Conservation (phyloP, 2,113 vertebrate genomes). For the Xenopus borealis region DNA sequence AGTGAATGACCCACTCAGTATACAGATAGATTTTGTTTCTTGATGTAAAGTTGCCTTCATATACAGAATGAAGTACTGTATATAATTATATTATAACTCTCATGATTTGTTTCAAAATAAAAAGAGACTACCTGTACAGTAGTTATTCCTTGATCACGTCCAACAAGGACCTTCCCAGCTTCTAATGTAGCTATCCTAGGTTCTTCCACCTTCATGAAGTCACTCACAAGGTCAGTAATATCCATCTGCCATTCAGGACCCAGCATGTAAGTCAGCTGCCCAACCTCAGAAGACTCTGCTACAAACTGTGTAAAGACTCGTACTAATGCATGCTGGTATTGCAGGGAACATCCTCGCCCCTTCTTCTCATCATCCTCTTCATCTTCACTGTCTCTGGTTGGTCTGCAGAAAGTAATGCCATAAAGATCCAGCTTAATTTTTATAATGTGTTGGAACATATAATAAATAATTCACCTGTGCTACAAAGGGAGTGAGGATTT, state of each 20-base stretch:
- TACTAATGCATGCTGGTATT: slow-evolving; percentile 90
- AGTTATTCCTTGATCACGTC: slow-evolving; percentile 86
- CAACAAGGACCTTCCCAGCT: slow-evolving; percentile 79
- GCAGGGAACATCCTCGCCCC: slow-evolving; percentile 86
- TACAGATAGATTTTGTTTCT: no score
- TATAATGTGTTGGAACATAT: no score
- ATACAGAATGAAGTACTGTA: no score
- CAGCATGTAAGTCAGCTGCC: slow-evolving; percentile 82
- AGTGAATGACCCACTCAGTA: no score
- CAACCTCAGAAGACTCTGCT: slow-evolving; percentile 76
- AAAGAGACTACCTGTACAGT: slow-evolving; percentile 77
- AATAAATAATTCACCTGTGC: no score
- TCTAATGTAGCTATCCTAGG: slow-evolving; percentile 78
- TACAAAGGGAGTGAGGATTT: no score
- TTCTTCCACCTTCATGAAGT: slow-evolving; percentile 91
- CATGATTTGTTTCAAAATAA: no score
- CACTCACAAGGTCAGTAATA: slow-evolving; percentile 85
- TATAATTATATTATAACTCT: no score
- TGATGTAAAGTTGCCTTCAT: no score
- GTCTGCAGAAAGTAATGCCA: slow-evolving; percentile 63
- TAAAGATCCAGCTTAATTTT: neutral
- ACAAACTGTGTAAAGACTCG: slow-evolving; percentile 93
- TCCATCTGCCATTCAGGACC: slow-evolving; percentile 93
- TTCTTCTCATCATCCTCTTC: slow-evolving; percentile 93
- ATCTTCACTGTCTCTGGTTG: slow-evolving; percentile 91